A percentile compares a stretch with the other conserved stretches of the same genome.
phyloP scores from a whole-genome alignment of 2,113 vertebrate species.

The Ammodytes dubius region DNA sequence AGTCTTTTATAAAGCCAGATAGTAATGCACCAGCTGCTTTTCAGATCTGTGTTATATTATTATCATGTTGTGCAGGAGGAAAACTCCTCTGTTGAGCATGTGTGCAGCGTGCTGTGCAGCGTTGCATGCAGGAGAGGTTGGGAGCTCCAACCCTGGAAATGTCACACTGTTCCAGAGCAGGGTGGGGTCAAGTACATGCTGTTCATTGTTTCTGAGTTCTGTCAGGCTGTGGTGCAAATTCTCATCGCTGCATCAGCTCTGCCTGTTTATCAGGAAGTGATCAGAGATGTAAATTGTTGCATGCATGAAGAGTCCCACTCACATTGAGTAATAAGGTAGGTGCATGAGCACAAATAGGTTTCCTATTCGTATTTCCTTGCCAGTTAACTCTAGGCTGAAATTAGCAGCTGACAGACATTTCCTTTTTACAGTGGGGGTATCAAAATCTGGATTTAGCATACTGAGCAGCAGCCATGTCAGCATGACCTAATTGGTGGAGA shows the following conservation, averaged over 20 bases:
- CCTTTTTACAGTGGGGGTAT: constrained; percentile 43
- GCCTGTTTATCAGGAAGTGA: constrained; percentile 35
- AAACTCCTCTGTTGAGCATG: constrained; percentile 9
- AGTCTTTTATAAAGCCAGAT: background rate
- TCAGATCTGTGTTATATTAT: background rate
- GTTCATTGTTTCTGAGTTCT: constrained; percentile 69
- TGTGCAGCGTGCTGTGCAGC: constrained; percentile 31
- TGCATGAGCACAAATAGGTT: constrained; percentile 8
- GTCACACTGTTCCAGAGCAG: constrained; percentile 66
- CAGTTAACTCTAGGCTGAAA: constrained; percentile 9
- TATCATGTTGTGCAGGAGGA: background rate
- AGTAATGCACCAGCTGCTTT: background rate
- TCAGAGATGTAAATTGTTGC: constrained; percentile 20
- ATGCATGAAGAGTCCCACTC: constrained; percentile 4
- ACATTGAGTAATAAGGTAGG: background rate
- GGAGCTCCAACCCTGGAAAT: constrained; percentile 63
- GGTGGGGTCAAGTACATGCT: constrained; percentile 75
- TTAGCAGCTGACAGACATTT: constrained; percentile 34
- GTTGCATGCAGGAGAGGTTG: constrained; percentile 44
- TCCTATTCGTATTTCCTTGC: background rate
- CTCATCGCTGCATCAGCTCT: constrained; percentile 35
- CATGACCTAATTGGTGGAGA: constrained; percentile 65
- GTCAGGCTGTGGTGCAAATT: constrained; percentile 40
- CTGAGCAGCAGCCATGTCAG: constrained; percentile 41
- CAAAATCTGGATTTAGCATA: constrained; percentile 45